Evolutionary conservation across 2,888 invertebrate genomes (phyloP), one percentile per base, ranked within the genome.

Genomic region (Neoitamus cyanurus): DNA sequence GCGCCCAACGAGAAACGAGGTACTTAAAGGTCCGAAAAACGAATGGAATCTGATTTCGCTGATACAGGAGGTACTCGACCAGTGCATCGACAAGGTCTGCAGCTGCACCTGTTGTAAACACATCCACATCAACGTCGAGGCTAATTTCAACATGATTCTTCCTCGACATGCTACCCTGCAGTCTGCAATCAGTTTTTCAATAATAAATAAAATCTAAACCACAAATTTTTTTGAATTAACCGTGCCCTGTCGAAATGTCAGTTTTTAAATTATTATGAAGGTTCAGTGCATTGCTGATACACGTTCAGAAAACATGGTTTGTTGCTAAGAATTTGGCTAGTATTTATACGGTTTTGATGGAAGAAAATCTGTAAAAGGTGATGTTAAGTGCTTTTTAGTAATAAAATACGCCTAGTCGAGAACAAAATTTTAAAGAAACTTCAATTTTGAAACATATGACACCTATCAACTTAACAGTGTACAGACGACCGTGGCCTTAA

Each of bases 11-110:
- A 2, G 88, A 88, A 2, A 90, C 87, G 84, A 89, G 88, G 85
- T 89, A 89, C 87, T 90, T 90, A 84, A 89, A 91, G 2, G 90
- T 90, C 86, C 89, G 89, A 77, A 89, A 91, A 2, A 90, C 90
- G 82, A 91, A 90, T 1, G 91, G 91, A 80, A 91, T 91, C 87
- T 91, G 91, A 85, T 90, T 89, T 3, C 91, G 88, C 84, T 91
- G 90, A 58, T 88, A 91, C 0, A 91, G 86, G 0, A 91, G 86
- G 34, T 89, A 90, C 77, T 91, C 90, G 0, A 91, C 86, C 46
- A 91, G 89, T 36, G 88, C 87, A 83, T 88, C 89, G 0, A 90
- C 89, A 69, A 90, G 86, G 68, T 89, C 88, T 0, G 90, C 89
- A 2, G 86, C 86, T 1, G 88, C 85, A 15, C 88, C 89, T 0